Conservation (phyloP, 2,113 vertebrate species). For the Carassius carassius region DNA sequence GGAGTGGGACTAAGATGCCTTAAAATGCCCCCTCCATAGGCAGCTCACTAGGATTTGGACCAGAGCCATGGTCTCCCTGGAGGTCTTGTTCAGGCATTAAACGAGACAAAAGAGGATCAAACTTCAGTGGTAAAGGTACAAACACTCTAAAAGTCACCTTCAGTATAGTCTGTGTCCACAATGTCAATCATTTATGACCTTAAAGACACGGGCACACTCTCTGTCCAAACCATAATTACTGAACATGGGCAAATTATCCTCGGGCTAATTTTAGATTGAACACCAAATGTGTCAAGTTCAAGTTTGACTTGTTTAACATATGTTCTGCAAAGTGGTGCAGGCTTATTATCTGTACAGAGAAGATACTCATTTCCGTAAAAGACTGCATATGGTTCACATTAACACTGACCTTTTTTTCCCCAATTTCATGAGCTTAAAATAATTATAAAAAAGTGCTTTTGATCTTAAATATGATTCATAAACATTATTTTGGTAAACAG, state of each 20-base stretch:
- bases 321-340: background rate
- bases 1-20: background rate
- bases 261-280: background rate
- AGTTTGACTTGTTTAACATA: background rate
- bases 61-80: conserved; percentile 22
- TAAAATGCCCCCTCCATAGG: background rate
- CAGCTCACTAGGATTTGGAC: conserved; percentile 15
- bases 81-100: conserved; percentile 37
- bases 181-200: conserved; percentile 16
- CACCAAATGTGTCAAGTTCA: conserved; percentile 2
- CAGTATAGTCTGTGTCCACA: background rate
- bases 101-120: conserved; percentile 18
- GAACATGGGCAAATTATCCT: background rate
- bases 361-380: no score
- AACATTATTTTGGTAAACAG: no score
- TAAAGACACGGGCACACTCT: background rate
- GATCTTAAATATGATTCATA: no score
- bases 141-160: conserved; percentile 21
- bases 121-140: background rate
- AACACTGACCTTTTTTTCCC: no score
- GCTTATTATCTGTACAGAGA: background rate
- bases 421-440: no score
- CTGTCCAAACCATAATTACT: conserved; percentile 11
- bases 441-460: no score
- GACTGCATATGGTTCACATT: no score